A percentile compares a stretch with the other conserved stretches of the same genome.
phyloP scores from a whole-genome alignment of 2,113 vertebrate genomes.

The Cryptotis parvus region DNA sequence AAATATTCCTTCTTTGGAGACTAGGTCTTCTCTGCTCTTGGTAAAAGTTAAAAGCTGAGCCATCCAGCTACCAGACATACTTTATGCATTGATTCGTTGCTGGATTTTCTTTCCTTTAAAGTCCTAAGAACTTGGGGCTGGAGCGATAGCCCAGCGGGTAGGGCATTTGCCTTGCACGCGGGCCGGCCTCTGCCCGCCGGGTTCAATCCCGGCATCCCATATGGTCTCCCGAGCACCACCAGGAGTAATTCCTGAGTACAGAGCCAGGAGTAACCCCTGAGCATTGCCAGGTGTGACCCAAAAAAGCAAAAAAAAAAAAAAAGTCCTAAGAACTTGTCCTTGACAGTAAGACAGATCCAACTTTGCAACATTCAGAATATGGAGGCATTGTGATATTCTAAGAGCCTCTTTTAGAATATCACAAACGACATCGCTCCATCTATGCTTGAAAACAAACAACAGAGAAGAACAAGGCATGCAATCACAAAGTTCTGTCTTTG shows the following conservation, averaged over 20 bases:
- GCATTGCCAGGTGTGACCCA: no score
- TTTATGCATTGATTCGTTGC: not conserved
- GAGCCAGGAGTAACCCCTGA: no score
- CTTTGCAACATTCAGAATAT: constrained; percentile 6
- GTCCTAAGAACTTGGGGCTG: not conserved
- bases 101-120: constrained; percentile 16
- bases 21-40: not conserved
- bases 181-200: no score
- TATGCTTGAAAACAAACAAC: not conserved
- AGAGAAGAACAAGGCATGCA: not conserved
- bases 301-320: no score
- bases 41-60: not conserved
- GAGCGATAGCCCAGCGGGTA: no score
- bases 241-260: no score
- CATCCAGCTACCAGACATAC: not conserved
- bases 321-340: not conserved
- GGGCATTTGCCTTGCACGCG: no score
- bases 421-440: not conserved
- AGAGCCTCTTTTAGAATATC: not conserved
- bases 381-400: not conserved
- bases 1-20: not conserved
- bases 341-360: not conserved
- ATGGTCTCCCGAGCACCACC: no score
- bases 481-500: not conserved
- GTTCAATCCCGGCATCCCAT: no score